A percentile compares a stretch with the other conserved stretches of the same genome.
Evolutionary conservation across 2,113 vertebrate species (phyloP).

Genomic region (Phalacrocorax aristotelis): DNA sequence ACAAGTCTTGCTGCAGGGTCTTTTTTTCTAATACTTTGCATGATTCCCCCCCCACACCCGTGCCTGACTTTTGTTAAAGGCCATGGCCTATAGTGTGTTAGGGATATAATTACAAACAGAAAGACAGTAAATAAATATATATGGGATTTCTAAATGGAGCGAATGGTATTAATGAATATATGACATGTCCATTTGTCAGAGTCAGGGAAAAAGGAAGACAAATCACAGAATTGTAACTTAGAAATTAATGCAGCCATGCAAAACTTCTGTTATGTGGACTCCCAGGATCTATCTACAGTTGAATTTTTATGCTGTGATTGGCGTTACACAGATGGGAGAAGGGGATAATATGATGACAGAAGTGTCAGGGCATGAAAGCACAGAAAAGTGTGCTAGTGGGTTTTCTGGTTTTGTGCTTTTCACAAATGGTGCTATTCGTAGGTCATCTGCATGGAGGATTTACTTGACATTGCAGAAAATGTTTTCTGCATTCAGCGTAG

Average conservation of each 20-base stretch:
- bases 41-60: too few species aligned
- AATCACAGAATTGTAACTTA: constrained; percentile 19
- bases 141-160: background rate
- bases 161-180: background rate
- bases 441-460: constrained; percentile 1
- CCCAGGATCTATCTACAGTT: background rate
- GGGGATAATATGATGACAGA: background rate
- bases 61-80: background rate
- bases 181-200: constrained; percentile 2
- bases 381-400: background rate
- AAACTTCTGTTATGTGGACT: constrained; percentile 17
- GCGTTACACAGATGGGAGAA: constrained; percentile 20
- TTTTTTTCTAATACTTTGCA: background rate
- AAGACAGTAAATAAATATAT: background rate
- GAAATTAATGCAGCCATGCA: background rate
- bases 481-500: background rate
- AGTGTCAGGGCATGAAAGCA: constrained; percentile 15
- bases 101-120: background rate
- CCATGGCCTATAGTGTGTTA: background rate
- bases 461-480: background rate
- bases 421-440: background rate
- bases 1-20: background rate
- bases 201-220: background rate
- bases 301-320: background rate
- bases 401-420: constrained; percentile 31